Evolutionary conservation across 2,113 vertebrate genomes (phyloP).

Genomic region (Lichenostomus cassidix): DNA sequence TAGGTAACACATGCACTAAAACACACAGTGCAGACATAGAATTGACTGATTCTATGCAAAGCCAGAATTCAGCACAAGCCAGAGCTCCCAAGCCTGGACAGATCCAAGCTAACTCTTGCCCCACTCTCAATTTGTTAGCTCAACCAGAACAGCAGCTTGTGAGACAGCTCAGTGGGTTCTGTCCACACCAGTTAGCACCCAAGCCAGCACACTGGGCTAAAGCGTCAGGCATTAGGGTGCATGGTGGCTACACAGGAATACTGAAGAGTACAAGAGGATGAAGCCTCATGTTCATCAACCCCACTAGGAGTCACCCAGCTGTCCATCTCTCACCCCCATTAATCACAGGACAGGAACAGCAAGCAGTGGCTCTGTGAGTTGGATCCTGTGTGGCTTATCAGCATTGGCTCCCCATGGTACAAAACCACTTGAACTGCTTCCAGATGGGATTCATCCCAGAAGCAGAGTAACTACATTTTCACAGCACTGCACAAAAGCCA

Average conservation of each 20-base stretch:
- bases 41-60: neutral
- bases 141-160: neutral
- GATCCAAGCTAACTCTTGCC: neutral
- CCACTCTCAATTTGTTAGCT: neutral
- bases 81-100: neutral
- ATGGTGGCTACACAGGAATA: neutral
- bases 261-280: neutral
- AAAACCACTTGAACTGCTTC: neutral
- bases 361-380: neutral
- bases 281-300: neutral
- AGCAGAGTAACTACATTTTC: neutral
- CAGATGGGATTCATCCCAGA: neutral
- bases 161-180: neutral
- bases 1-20: neutral
- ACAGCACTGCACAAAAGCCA: neutral
- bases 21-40: neutral
- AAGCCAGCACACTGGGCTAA: fast-evolving
- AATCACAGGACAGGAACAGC: fast-evolving
- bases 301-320: neutral
- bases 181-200: neutral
- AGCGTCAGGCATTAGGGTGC: fast-evolving
- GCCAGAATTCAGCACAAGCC: neutral
- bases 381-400: neutral
- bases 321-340: neutral
- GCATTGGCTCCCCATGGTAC: neutral